Base-by-base conservation (phyloP, 2,888 invertebrate species). In the Cordilura impudica region DNA sequence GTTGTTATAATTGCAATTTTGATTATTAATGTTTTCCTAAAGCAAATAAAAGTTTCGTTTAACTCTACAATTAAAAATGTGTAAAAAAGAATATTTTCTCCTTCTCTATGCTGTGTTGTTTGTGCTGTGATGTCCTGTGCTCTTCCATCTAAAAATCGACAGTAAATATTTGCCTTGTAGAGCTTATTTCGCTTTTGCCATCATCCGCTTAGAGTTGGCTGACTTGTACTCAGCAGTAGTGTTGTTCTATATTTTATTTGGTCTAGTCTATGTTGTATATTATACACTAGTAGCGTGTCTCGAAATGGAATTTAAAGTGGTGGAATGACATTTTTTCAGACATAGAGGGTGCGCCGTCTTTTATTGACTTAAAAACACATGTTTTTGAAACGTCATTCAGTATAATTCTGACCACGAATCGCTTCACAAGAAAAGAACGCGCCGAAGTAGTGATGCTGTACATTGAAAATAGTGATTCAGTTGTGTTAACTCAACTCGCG, bases 1-100 rank as follows among this genome's bases (percentile, higher is more conserved):
- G 66, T 79, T 75, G 78, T 67, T 79, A 72, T 79, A 79, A 79
- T 79, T 79, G 79, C 79, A 79, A 79, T 79, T 79, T 79, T 79
- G 76, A 79, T 79, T 79, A 79, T 79, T 79, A 79, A 79, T 79
- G 79, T 79, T 79, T 79, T 79, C 79, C 76, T 56, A 76, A 66
- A 79, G 79, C 79, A 79, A 79, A 79, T 76, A 79, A 49, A 69
- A 75, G 75, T 79, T 63, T 61, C 79, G 75, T 72, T 79, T 79
- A 79, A 76, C 79, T 79, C 71, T 66, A 79, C 79, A 79, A 79
- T 79, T 79, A 79, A 79, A 79, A 79, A 63, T 72, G 75, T 79
- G 79, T 72, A 76, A 76, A 75, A 72, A 61, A 69, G 53, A 39
- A 69, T 61, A 39, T 18, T 18, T 8, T 14, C 12, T 26, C 4